Evolutionary conservation across 2,888 invertebrate species (phyloP).

Genomic region (Synergus japonicus): DNA sequence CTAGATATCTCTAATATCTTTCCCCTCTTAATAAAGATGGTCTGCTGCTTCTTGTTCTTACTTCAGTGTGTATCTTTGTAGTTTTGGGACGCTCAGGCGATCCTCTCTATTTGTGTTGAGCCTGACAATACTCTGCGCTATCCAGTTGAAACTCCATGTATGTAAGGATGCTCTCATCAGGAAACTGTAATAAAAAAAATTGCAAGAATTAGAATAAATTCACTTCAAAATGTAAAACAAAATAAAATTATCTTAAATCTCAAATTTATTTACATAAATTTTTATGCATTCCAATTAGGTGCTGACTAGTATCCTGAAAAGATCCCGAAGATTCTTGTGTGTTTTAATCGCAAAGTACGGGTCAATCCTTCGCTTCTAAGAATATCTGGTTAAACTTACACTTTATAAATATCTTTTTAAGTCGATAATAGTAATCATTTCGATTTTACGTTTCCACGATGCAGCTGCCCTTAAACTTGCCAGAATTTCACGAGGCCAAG

Average conservation of each 20-base stretch:
- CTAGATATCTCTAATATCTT: slow-evolving; percentile 54
- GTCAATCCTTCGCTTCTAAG: not conserved
- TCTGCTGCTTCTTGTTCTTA: slow-evolving; percentile 46
- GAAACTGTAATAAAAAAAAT: slow-evolving; percentile 83
- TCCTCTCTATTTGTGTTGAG: slow-evolving; percentile 95
- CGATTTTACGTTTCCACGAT: slow-evolving; percentile 13
- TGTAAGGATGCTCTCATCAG: slow-evolving; percentile 93
- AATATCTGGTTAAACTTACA: not conserved
- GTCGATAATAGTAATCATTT: slow-evolving; percentile 1
- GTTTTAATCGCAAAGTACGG: not conserved
- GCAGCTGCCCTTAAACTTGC: slow-evolving; percentile 38
- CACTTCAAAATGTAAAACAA: not conserved
- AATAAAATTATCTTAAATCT: not conserved
- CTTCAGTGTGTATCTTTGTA: slow-evolving; percentile 52
- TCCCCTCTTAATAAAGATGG: slow-evolving; percentile 41
- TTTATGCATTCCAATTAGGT: not conserved
- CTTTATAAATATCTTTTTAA: not conserved
- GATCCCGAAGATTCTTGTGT: too few species aligned
- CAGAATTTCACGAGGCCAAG: slow-evolving; percentile 40
- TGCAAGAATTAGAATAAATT: not conserved
- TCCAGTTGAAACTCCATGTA: slow-evolving; percentile 99
- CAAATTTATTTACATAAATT: not conserved
- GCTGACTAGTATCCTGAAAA: too few species aligned
- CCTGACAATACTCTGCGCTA: slow-evolving; percentile 99
- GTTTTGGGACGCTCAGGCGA: slow-evolving; percentile 61